A percentile compares a stretch with the other conserved stretches of the same genome.
phyloP scores from a whole-genome alignment of 2,888 invertebrate species.

The Oasisia sp. region DNA sequence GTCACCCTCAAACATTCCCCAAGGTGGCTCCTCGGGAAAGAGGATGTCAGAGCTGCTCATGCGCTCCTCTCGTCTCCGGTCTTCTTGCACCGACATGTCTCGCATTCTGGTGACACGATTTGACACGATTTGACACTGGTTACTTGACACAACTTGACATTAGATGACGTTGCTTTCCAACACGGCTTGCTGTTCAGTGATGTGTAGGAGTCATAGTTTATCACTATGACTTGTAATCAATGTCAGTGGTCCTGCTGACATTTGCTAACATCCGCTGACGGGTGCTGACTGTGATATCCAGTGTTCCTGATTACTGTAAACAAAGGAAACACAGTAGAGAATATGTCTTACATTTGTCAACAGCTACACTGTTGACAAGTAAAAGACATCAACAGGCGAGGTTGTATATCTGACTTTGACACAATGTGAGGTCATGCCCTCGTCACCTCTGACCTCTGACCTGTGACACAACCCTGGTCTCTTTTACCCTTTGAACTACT shows the following conservation, averaged over 20 bases:
- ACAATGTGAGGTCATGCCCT: neutral
- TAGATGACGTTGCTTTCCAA: neutral
- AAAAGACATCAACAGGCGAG: neutral
- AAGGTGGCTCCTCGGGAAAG: neutral
- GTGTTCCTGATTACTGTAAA: neutral
- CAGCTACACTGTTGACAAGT: neutral
- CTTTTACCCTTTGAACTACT: too few relatives aligned
- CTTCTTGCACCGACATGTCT: neutral
- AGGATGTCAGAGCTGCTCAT: constrained; percentile 2
- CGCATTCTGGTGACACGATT: neutral
- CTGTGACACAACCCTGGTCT: neutral
- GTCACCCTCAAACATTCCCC: neutral
- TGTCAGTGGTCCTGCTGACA: neutral
- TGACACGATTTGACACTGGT: neutral
- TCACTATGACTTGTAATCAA: neutral
- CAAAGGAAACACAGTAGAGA: neutral
- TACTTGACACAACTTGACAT: neutral
- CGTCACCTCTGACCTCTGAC: neutral
- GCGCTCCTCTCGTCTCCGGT: neutral
- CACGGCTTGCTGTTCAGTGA: neutral
- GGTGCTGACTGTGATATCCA: too few relatives aligned
- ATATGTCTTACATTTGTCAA: neutral
- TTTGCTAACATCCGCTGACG: neutral
- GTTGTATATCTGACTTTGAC: neutral
- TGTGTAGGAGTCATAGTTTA: neutral